phyloP scores from a whole-genome alignment of 2,797 vertebrate genomes.

The Mormyrops attenuatus region DNA sequence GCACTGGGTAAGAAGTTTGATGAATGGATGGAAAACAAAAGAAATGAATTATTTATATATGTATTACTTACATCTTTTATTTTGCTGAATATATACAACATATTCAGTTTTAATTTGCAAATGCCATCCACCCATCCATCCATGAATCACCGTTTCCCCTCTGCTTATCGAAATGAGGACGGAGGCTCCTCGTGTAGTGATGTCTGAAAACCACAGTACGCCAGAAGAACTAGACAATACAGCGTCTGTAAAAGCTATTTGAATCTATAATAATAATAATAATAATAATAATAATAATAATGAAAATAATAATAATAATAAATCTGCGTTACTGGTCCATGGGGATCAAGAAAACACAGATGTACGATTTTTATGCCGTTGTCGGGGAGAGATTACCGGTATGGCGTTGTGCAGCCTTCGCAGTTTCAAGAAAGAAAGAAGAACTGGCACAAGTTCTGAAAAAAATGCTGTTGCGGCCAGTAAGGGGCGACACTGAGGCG shows the following conservation, averaged over 20 bases:
- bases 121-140: background rate
- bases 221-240: background rate
- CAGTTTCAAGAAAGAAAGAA: slow-evolving; percentile 12
- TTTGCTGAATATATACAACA: background rate
- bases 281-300: background rate
- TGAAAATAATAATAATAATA: background rate
- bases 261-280: background rate
- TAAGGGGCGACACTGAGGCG: slow-evolving; percentile 63
- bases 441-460: slow-evolving; percentile 27
- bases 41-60: background rate
- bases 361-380: background rate
- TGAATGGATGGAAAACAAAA: background rate
- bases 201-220: background rate
- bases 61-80: background rate
- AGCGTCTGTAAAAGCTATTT: background rate
- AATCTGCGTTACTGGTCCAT: background rate
- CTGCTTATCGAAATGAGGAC: background rate
- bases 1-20: background rate
- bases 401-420: background rate
- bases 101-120: background rate
- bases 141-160: background rate
- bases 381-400: background rate
- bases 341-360: background rate
- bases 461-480: slow-evolving; percentile 51
- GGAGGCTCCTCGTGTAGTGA: background rate